Base-by-base conservation (phyloP, 2,113 vertebrate species). In the Probosciger aterrimus region DNA sequence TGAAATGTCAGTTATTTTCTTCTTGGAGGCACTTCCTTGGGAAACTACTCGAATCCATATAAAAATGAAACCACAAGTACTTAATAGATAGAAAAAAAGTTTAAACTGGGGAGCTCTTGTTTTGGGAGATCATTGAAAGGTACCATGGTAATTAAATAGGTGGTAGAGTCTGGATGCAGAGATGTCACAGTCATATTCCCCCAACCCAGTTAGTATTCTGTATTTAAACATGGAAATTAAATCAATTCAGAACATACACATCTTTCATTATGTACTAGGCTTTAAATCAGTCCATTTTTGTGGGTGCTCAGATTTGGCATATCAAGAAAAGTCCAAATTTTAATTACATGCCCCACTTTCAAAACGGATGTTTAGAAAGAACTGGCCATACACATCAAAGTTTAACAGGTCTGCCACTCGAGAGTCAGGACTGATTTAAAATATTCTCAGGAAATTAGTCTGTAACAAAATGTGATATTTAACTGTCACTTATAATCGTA, bases 381-480 rank as follows among this genome's bases (percentile, higher is more conserved):
- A 83, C 1, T 1, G 55, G 23, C 9, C 1, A 2, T 20, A 52
- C 17, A 68, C 47, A 39, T 17, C 18, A 16, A 70, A 93, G 23
- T 80, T 77, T 27, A 88, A 28, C 44, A 92, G 57, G 33, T 88
- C 43, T 76, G 31, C 50, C 31, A 30, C 39, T 89, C 52, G 41
- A 74, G 39, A 64, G 67, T 63, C 73, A 94, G 46, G 23, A 16
- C 9, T 86, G 33, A 95, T 96, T 86, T 70, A 71, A 64, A 93
- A 84, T 31, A 79, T 68, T 79, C 6, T 44, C 50, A 79, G 15
- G 22, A 90, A 93, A 85, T 60, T 30, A 73, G 33, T 52, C 70
- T 77, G 37, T 86, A 92, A 97, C 17, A 68, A 89, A 86, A 91
- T 31, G 63, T 75, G 71, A 50, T 89, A 65, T 83, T 89, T 80